Base-by-base conservation (phyloP, 2,888 invertebrate species). In the Drosophila eohydei region DNA sequence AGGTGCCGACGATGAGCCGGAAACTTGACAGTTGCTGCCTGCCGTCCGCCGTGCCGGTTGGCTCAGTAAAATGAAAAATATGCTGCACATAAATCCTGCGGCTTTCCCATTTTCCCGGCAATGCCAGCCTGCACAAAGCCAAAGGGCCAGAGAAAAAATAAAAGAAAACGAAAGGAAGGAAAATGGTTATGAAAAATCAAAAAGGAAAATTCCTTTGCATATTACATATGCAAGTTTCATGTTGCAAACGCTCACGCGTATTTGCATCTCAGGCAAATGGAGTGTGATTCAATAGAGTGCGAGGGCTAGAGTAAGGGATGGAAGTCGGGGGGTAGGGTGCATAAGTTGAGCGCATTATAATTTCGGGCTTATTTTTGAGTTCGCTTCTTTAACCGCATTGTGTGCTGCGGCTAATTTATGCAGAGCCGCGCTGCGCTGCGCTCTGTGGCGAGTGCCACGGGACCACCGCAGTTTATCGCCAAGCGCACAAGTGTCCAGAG, bases 1-100 rank as follows among this genome's bases (percentile, higher is more conserved):
- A 88, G 83, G 89, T 84, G 89, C 66, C 87, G 76, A 71, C 74
- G 84, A 78, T 79, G 84, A 81, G 87, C 73, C 83, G 72, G 87
- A 78, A 80, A 88, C 88, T 82, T 88, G 85, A 81, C 88, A 82
- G 81, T 87, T 83, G 48, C 80, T 77, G 76, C 59, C 58, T 50
- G 57, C 56, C 52, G 63, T 21, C 11, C 34, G 54, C 60, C 14
- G 4, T 5, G 14, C 40, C 30, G 7, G 16, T 8, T 43, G 44
- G 34, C 57, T 60, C 43, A 58, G 81, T 65, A 74, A 89, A 81
- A 89, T 80, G 88, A 85, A 64, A 81, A 86, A 83, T 83, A 86
- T 84, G 83, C 82, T 77, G 56, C 71, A 73, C 79, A 84, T 84
- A 84, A 84, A 84, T 84, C 78, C 83, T 60, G 73, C 67, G 80